Evolutionary conservation across 1,140 invertebrate genomes (phyloP).

Genomic region (Musca domestica): DNA sequence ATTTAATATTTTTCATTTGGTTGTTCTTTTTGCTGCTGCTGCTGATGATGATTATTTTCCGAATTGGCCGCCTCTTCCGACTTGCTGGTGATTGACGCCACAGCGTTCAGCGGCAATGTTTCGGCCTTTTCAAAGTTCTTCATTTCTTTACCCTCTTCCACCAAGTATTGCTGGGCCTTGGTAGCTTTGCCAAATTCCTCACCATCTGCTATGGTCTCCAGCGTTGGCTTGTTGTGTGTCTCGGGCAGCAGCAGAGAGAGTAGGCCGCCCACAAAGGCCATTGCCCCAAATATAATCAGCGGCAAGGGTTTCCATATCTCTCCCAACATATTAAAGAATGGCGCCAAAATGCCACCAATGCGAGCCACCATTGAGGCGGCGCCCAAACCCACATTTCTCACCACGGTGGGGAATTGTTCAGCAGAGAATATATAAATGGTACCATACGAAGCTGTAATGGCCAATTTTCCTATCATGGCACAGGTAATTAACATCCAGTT

Average conservation of each 20-base stretch:
- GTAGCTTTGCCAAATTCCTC: slow-evolving; percentile 62
- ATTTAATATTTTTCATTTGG: no score
- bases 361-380: slow-evolving; percentile 74
- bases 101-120: slow-evolving; percentile 20
- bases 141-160: slow-evolving; percentile 37
- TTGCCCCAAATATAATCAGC: slow-evolving; percentile 68
- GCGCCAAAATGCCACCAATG: slow-evolving; percentile 74
- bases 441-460: slow-evolving; percentile 77
- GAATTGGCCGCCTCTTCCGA: no score
- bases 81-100: no score
- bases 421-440: slow-evolving; percentile 78
- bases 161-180: slow-evolving; percentile 29
- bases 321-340: slow-evolving; percentile 67
- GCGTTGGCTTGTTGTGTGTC: slow-evolving; percentile 71
- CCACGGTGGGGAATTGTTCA: slow-evolving; percentile 81
- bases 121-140: slow-evolving; percentile 12
- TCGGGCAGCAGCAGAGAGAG: slow-evolving; percentile 72
- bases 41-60: no score
- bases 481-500: slow-evolving; percentile 64
- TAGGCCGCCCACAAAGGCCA: slow-evolving; percentile 64
- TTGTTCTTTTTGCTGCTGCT: no score
- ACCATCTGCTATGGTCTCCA: slow-evolving; percentile 72
- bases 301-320: slow-evolving; percentile 67
- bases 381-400: slow-evolving; percentile 76
- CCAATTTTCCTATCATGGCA: slow-evolving; percentile 79